Base-by-base conservation (phyloP, 2,888 invertebrate genomes). In the Agrilus biguttatus region DNA sequence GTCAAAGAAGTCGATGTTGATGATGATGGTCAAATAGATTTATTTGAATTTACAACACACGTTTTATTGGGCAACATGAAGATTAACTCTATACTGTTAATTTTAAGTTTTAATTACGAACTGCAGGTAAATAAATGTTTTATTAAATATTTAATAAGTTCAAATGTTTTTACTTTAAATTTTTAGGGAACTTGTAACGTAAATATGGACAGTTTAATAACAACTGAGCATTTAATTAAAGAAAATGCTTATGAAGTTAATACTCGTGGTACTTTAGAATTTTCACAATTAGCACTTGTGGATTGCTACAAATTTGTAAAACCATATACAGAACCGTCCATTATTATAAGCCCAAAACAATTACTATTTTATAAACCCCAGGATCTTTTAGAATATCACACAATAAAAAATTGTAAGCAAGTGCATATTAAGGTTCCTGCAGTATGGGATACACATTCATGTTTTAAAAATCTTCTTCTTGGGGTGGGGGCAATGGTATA, bases 1-100 rank as follows among this genome's bases (percentile, higher is more conserved):
- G 72, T 78, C 13, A 60, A 74, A 55, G 83, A 85, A 68, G 67
- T 72, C 49, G 83, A 84, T 59, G 55, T 61, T 32, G 77, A 81
- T 62, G 63, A 64, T 43, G 81, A 84, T 68, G 75, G 73, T 1
- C 74, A 70, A 55, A 69, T 71, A 51, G 83, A 85, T 61, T 62
- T 69, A 42, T 58, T 85, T 36, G 59, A 73, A 44, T 69, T 84
- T 47, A 68, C 70, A 47, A 59, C 82, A 39, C 62, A 70, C 43
- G 56, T 83, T 36, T 73, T 74, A 49, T 51, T 68, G 43, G 61
- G 67, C 35, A 60, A 68, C 36, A 65, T 69, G 51, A 68, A 68
- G 42, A 64, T 84, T n/a, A 54, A 67, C 37, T 74, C 76, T 8
- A 54, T 80, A 5, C 65, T 73, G 45, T 54, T 82, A 37, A 59